Base-by-base conservation (phyloP, 2,888 invertebrate species). In the Harpalus rufipes region DNA sequence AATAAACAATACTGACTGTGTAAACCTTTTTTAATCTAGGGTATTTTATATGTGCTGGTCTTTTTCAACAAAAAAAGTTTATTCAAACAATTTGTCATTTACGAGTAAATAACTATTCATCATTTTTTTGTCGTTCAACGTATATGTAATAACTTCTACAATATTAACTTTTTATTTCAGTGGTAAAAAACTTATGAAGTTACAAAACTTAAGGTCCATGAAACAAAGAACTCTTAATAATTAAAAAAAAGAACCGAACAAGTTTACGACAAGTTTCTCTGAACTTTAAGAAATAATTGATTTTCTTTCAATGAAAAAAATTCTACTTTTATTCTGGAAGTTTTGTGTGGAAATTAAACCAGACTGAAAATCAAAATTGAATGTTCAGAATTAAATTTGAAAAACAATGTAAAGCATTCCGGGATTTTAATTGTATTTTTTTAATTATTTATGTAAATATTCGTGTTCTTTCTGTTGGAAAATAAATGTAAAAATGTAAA, bases 221-320 rank as follows among this genome's bases (percentile, higher is more conserved):
- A 4, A 44, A n/a, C n/a, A n/a, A n/a, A n/a, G n/a, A n/a, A n/a
- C n/a, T n/a, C n/a, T n/a, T n/a, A n/a, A n/a, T n/a, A n/a, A n/a
- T n/a, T n/a, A n/a, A n/a, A n/a, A n/a, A n/a, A n/a, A n/a, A n/a
- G n/a, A n/a, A n/a, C n/a, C n/a, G 44, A 44, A 44, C 44, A 51
- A 51, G 44, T 51, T 10, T 51, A 51, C 44, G 44, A 5, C 44
- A 51, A 51, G 12, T 51, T 51, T 51, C 10, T 12, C 44, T 10
- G 10, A 51, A 51, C 44, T 51, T 51, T 12, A 51, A 16, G 59
- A 61, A 16, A 61, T 16, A 61, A 61, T 61, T 61, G 59, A 61
- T 61, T 61, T 61, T 16, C 59, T 61, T 18, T 16, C 18, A 16
- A 18, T 3, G 14, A 18, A 61, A 61, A 61, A 61, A 61, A 18